phyloP scores from a whole-genome alignment of 2,113 vertebrate species.

The Lepidothrix coronata region DNA sequence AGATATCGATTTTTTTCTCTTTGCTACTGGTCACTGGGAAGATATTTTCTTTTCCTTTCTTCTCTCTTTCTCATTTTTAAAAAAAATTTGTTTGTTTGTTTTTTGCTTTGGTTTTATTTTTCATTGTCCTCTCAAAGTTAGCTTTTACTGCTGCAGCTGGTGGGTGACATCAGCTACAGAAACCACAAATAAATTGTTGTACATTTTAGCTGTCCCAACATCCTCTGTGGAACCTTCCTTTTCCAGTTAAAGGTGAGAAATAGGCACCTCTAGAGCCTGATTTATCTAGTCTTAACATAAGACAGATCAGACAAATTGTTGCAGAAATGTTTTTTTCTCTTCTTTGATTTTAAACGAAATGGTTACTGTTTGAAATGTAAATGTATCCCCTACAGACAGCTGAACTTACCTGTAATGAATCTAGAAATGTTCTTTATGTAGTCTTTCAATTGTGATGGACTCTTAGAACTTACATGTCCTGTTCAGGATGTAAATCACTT shows the following conservation, averaged over 20 bases:
- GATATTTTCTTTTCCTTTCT: not conserved
- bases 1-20: not conserved
- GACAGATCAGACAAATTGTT: not conserved
- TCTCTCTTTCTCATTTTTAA: not conserved
- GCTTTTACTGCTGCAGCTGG: not conserved
- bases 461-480: not conserved
- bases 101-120: not conserved
- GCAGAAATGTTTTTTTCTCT: not conserved
- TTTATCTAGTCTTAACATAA: not conserved
- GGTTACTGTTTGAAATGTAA: not conserved
- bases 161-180: not conserved
- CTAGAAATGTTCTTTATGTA: not conserved
- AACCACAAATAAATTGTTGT: not conserved
- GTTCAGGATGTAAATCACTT: not conserved
- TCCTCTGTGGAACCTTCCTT: not conserved
- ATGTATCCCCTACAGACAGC: not conserved
- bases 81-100: not conserved
- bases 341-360: not conserved
- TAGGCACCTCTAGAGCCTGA: not conserved
- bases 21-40: not conserved
- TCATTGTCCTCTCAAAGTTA: not conserved
- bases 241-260: not conserved
- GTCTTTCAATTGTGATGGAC: not conserved
- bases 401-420: not conserved
- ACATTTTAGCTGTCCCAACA: not conserved